These are phyloP conservation scores for Cotesia typhae DNA, from an alignment of 1,140 invertebrate genomes.

Conservation along the genomic window DNA sequence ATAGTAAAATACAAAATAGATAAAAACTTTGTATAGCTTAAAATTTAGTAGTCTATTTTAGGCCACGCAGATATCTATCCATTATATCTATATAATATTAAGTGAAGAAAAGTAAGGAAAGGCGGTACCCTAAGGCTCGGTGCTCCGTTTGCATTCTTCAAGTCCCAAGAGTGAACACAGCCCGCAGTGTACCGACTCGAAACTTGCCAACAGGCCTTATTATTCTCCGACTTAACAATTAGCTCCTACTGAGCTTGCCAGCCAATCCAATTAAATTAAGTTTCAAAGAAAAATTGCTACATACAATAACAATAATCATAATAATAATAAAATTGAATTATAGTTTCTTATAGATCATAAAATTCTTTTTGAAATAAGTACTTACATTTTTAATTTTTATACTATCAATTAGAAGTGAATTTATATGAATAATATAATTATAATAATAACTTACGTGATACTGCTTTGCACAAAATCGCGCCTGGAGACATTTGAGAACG, in stretches of 20 bases:
- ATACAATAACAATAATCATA: too few relatives aligned
- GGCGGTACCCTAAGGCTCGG: slow-evolving; percentile 36
- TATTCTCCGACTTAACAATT: slow-evolving; percentile 29
- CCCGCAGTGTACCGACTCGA: slow-evolving; percentile 41
- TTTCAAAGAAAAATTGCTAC: too few relatives aligned
- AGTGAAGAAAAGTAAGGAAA: slow-evolving; percentile 1
- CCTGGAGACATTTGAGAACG: slow-evolving; percentile 88
- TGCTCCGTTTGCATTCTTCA: slow-evolving; percentile 57
- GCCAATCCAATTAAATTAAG: too few relatives aligned
- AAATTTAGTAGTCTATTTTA: background rate
- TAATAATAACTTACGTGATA: slow-evolving; percentile 75
- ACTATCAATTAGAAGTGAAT: too few relatives aligned
- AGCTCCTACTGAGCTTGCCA: background rate
- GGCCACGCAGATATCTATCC: background rate
- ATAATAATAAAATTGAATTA: too few relatives aligned
- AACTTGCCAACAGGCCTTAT: slow-evolving; percentile 36
- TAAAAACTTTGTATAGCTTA: background rate
- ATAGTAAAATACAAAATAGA: background rate
- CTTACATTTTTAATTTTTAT: too few relatives aligned
- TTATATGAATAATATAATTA: background rate
- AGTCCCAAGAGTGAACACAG: slow-evolving; percentile 36
- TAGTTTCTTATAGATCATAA: too few relatives aligned
- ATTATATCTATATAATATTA: background rate
- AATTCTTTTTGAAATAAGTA: too few relatives aligned
- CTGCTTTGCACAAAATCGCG: slow-evolving; percentile 84